Conservation (phyloP, 2,888 invertebrate species). For the Labia minor region DNA sequence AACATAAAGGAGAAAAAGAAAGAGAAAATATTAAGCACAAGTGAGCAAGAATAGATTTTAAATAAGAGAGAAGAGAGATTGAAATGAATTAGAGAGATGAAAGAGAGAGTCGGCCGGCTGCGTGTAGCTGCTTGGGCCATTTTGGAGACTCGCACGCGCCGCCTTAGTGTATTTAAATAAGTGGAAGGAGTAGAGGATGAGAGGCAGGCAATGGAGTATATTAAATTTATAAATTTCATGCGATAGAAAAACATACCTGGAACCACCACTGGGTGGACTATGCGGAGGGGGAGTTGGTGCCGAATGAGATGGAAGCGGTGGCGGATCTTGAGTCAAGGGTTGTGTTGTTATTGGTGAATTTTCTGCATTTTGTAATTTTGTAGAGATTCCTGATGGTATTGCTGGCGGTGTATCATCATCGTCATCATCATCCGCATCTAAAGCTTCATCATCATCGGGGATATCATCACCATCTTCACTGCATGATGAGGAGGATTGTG, state of each 20-base stretch:
- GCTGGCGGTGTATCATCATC: not conserved
- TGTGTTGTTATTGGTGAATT: not conserved
- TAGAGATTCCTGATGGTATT: not conserved
- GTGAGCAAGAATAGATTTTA: not conserved
- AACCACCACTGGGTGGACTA: not conserved
- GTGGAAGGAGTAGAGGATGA: not conserved
- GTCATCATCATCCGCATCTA: not conserved
- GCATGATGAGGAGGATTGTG: not conserved
- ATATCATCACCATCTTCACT: not conserved
- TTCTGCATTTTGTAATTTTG: not conserved
- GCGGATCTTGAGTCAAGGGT: not conserved
- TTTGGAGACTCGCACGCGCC: slow-evolving; percentile 1
- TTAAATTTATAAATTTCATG: not conserved
- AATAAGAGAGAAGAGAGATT: not conserved
- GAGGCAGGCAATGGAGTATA: not conserved
- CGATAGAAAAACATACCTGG: not conserved
- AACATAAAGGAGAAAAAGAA: not conserved
- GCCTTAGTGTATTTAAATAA: not conserved
- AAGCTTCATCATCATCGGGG: not conserved
- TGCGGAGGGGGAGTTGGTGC: not conserved
- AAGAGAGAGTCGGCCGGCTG: not conserved
- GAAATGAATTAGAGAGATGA: not conserved
- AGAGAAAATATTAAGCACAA: not conserved
- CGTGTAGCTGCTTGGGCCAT: not conserved
- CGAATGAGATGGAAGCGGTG: not conserved